These are phyloP conservation scores for Decapterus maruadsi DNA, from an alignment of 2,797 vertebrate species.

Conservation along the genomic window DNA sequence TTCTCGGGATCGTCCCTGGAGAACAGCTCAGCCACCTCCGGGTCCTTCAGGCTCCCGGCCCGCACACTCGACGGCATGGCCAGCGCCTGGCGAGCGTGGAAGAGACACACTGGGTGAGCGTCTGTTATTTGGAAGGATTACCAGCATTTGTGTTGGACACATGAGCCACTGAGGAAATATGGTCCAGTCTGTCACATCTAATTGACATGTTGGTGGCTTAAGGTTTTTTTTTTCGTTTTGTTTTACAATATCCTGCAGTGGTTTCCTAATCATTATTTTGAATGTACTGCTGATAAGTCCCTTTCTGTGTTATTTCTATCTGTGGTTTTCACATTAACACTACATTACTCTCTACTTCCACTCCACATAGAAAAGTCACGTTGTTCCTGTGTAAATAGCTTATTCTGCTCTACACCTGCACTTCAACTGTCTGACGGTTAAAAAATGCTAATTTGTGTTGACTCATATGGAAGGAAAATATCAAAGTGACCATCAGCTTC, in stretches of 20 bases:
- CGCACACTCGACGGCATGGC: constrained; percentile 94
- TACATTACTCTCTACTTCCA: neutral
- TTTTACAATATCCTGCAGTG: neutral
- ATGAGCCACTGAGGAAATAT: neutral
- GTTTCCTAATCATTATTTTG: neutral
- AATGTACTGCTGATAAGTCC: neutral
- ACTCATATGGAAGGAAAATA: constrained; percentile 27
- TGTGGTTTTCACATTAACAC: neutral
- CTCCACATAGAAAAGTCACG: neutral
- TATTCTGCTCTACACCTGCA: neutral
- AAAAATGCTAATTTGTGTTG: constrained; percentile 18
- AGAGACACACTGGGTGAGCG: constrained; percentile 50
- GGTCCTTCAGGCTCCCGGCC: constrained; percentile 96
- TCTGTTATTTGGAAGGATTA: constrained; percentile 44
- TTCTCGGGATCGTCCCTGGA: constrained; percentile 96
- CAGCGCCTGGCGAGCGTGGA: constrained; percentile 82
- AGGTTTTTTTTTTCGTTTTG: no score
- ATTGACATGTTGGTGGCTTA: neutral
- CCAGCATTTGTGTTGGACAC: constrained; percentile 30
- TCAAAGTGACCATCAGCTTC: constrained; percentile 23
- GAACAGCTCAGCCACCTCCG: constrained; percentile 96
- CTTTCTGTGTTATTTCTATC: neutral
- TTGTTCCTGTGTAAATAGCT: neutral
- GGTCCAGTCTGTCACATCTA: constrained; percentile 25
- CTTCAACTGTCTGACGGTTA: neutral